Conservation (phyloP, 2,888 invertebrate genomes). For the Odontomyia ornata region DNA sequence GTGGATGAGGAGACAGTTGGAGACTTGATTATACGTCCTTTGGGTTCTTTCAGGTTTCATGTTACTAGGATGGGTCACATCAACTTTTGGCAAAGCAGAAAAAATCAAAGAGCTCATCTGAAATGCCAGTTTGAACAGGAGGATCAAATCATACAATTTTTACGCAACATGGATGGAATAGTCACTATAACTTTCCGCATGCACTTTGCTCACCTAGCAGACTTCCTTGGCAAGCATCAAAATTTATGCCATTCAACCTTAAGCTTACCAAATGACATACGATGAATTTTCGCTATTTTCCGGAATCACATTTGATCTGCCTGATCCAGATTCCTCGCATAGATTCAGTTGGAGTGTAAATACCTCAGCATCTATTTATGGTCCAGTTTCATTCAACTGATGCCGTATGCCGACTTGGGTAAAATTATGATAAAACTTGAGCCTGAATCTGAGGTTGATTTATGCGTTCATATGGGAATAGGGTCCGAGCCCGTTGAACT, state of each 20-base stretch:
- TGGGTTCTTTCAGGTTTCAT: too few relatives aligned
- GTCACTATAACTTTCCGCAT: neutral
- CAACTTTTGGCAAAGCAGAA: neutral
- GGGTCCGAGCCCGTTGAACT: neutral
- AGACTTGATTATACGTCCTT: neutral
- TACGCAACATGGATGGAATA: neutral
- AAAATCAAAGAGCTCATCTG: neutral
- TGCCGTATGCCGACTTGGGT: neutral
- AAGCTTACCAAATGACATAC: neutral
- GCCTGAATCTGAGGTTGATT: neutral
- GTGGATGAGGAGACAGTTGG: neutral
- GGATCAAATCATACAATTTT: neutral
- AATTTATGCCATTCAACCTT: neutral
- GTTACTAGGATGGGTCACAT: neutral
- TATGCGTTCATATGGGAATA: neutral
- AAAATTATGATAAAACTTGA: neutral
- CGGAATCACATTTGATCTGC: conserved; percentile 9
- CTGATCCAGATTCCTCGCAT: conserved; percentile 5
- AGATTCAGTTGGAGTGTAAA: neutral
- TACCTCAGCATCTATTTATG: neutral
- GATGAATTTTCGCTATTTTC: conserved; percentile 13
- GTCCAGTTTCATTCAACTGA: conserved; percentile 17
- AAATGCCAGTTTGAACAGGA: neutral
- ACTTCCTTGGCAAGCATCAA: neutral
- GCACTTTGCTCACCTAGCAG: neutral